These are phyloP conservation scores for Nothoprocta perdicaria DNA, from an alignment of 2,113 vertebrate species.

Conservation along the genomic window DNA sequence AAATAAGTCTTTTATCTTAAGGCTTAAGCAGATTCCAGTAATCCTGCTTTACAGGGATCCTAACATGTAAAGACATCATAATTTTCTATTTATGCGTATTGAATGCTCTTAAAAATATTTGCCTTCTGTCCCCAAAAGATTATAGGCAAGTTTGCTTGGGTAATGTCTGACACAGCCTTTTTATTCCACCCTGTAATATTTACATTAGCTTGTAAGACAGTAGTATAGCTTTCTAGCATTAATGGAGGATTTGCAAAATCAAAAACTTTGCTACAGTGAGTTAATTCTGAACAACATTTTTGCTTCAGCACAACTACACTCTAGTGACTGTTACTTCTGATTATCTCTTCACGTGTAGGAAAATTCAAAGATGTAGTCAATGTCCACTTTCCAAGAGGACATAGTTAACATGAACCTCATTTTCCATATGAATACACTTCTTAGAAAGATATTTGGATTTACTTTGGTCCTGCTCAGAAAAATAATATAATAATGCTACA, in stretches of 20 bases:
- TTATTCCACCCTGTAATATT: background rate
- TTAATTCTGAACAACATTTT: background rate
- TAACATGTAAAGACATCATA: slow-evolving; percentile 66
- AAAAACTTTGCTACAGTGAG: background rate
- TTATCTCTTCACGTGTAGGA: background rate
- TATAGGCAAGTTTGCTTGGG: slow-evolving; percentile 3
- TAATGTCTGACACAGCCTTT: background rate
- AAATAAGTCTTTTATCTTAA: slow-evolving; percentile 46
- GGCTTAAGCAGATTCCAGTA: background rate
- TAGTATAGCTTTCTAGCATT: background rate
- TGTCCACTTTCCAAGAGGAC: background rate
- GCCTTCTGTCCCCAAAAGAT: slow-evolving; percentile 28
- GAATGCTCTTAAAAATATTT: slow-evolving; percentile 47
- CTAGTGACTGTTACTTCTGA: background rate
- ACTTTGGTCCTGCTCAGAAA: background rate
- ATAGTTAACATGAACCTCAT: background rate
- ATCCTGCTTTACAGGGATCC: slow-evolving; percentile 7
- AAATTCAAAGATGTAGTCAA: background rate
- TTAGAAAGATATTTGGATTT: background rate
- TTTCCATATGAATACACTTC: background rate
- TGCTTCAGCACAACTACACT: background rate
- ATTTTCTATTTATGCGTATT: slow-evolving; percentile 59
- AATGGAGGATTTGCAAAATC: background rate
- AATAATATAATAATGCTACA: background rate
- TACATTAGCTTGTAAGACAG: background rate